Conservation (phyloP, 1,140 invertebrate species). For the Stenopsyche tienmushanensis region DNA sequence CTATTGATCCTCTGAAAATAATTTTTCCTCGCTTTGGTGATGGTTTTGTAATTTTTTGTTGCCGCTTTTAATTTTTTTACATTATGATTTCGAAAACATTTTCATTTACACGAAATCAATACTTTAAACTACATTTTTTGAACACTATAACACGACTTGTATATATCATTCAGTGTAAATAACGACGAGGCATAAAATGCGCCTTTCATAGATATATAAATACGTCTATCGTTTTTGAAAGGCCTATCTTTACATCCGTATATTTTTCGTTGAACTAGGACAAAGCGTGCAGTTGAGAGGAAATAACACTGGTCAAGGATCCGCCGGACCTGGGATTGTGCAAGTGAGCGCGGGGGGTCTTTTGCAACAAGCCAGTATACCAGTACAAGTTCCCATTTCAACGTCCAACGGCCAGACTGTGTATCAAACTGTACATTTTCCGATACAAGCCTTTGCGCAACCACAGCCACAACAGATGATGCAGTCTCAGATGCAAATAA, state of each 20-base stretch:
- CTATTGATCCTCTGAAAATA: not conserved
- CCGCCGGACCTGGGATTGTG: slow-evolving; percentile 69
- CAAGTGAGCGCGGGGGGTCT: slow-evolving; percentile 61
- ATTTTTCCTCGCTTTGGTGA: slow-evolving; percentile 19
- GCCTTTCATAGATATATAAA: no score
- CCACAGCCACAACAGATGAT: slow-evolving; percentile 53
- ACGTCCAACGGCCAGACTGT: slow-evolving; percentile 87
- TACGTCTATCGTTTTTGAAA: no score
- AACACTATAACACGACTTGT: no score
- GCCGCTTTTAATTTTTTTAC: not conserved
- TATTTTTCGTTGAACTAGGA: no score
- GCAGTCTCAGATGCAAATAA: slow-evolving; percentile 66
- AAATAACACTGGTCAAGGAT: slow-evolving; percentile 51
- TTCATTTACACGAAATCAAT: no score
- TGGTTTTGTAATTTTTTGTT: slow-evolving; percentile 3
- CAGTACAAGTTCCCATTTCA: slow-evolving; percentile 89
- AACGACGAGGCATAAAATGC: no score
- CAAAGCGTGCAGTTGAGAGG: slow-evolving; percentile 35
- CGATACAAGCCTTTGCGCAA: slow-evolving; percentile 73
- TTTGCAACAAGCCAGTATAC: slow-evolving; percentile 78
- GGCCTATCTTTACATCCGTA: no score
- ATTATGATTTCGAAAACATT: no score
- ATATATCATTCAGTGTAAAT: no score
- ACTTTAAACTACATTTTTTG: no score
- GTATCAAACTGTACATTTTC: slow-evolving; percentile 90